Conservation (phyloP, 2,797 vertebrate species). For the Neosalanx taihuensis region DNA sequence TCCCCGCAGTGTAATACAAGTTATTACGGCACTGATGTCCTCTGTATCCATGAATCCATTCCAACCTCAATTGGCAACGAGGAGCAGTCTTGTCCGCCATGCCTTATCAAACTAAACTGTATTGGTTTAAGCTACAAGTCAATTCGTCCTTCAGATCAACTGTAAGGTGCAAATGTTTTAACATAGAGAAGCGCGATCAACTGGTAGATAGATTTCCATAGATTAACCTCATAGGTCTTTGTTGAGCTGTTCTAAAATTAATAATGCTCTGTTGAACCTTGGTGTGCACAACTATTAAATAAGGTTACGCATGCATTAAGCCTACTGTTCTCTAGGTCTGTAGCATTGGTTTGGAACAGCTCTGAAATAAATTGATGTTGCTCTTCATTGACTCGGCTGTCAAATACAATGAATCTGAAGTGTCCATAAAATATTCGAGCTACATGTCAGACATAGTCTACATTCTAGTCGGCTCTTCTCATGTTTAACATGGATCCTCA, state of each 20-base stretch:
- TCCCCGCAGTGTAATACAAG: constrained; percentile 85
- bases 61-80: constrained; percentile 83
- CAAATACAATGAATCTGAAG: neutral
- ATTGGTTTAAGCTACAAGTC: constrained; percentile 6
- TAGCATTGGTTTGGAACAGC: neutral
- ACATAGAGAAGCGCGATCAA: constrained; percentile 30
- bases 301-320: neutral
- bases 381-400: neutral
- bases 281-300: neutral
- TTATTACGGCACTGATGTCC: constrained; percentile 90
- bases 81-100: constrained; percentile 86
- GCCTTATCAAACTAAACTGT: constrained; percentile 27
- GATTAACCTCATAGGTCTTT: neutral
- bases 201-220: neutral
- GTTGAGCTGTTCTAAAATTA: neutral
- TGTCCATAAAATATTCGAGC: neutral
- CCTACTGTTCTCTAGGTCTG: neutral
- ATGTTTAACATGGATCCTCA: neutral
- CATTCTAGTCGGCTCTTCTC: neutral
- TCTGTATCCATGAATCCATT: constrained; percentile 86
- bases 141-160: constrained; percentile 27
- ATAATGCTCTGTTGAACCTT: neutral
- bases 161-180: constrained; percentile 30
- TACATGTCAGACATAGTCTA: neutral
- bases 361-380: neutral